Conservation (phyloP, 2,888 invertebrate genomes). For the Lymantria monacha region DNA sequence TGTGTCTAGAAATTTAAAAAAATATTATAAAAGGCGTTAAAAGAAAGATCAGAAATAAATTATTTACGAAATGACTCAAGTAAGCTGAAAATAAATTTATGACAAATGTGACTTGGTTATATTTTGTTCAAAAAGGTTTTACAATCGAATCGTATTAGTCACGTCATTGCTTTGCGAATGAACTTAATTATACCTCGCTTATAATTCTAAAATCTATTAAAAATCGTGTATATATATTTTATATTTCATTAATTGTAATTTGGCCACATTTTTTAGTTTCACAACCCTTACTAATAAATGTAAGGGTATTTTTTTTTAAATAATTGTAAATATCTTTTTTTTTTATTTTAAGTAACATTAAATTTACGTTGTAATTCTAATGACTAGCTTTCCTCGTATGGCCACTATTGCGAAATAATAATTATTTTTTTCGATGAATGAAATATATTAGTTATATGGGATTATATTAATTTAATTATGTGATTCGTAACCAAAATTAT, state of each 20-base stretch:
- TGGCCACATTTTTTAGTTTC: slow-evolving; percentile 80
- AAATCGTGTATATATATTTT: slow-evolving; percentile 80
- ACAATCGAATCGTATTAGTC: slow-evolving; percentile 12
- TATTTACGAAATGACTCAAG: background rate
- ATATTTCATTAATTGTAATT: slow-evolving; percentile 79
- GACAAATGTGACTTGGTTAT: slow-evolving; percentile 9
- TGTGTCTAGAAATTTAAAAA: slow-evolving; percentile 47
- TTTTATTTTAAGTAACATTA: slow-evolving; percentile 59
- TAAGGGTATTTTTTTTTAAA: slow-evolving; percentile 54
- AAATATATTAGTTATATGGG: slow-evolving; percentile 20
- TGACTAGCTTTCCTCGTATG: slow-evolving; percentile 80
- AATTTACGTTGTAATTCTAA: slow-evolving; percentile 78
- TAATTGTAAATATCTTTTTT: slow-evolving; percentile 73
- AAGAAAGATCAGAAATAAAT: background rate
- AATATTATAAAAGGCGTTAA: slow-evolving; percentile 21
- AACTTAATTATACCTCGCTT: slow-evolving; percentile 35
- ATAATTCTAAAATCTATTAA: slow-evolving; percentile 54
- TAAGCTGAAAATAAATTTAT: background rate
- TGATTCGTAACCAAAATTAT: slow-evolving; percentile 6
- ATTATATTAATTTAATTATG: slow-evolving; percentile 27
- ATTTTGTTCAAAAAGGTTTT: slow-evolving; percentile 3
- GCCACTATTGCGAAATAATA: slow-evolving; percentile 60
- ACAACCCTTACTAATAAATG: slow-evolving; percentile 69
- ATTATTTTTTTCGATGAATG: slow-evolving; percentile 29
- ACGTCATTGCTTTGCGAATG: slow-evolving; percentile 23